Conservation (phyloP, 2,113 vertebrate genomes). For the Sinocyclocheilus anophthalmus region DNA sequence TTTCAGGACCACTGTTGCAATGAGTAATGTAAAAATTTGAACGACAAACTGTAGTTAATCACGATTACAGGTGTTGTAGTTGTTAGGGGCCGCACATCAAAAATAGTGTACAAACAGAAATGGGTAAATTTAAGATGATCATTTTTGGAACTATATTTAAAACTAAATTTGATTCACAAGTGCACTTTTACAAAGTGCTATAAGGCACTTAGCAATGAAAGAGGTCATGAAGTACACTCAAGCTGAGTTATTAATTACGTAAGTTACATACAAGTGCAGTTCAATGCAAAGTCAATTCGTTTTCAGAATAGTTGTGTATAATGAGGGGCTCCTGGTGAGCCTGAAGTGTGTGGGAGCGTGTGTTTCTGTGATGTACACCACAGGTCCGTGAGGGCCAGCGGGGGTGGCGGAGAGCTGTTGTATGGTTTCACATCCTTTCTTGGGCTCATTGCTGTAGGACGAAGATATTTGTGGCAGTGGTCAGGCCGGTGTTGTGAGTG, state of each 20-base stretch:
- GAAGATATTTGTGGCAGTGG: slow-evolving; percentile 16
- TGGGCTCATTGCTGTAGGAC: not conserved
- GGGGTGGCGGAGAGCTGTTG: not conserved
- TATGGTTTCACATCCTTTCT: slow-evolving; percentile 11
- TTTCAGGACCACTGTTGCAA: too few relatives aligned
- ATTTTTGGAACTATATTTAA: too few relatives aligned
- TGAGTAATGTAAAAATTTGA: too few relatives aligned
- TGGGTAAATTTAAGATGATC: too few relatives aligned
- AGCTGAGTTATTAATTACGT: too few relatives aligned
- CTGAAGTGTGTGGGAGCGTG: slow-evolving; percentile 2
- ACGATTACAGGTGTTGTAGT: too few relatives aligned
- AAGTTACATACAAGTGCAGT: not conserved
- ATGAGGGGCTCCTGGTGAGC: not conserved
- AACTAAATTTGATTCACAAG: too few relatives aligned
- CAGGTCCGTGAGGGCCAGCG: not conserved
- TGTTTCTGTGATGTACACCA: slow-evolving; percentile 34
- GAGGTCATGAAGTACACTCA: not conserved
- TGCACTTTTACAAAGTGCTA: too few relatives aligned
- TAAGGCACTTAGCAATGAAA: not conserved
- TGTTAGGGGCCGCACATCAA: too few relatives aligned
- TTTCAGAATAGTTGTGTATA: not conserved
- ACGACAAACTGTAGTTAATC: too few relatives aligned
- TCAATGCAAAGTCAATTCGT: not conserved
- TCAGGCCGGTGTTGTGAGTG: not conserved
- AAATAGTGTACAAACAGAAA: too few relatives aligned